Conservation (phyloP, 2,888 invertebrate species). For the Ashinkailepas kermadecensis region DNA sequence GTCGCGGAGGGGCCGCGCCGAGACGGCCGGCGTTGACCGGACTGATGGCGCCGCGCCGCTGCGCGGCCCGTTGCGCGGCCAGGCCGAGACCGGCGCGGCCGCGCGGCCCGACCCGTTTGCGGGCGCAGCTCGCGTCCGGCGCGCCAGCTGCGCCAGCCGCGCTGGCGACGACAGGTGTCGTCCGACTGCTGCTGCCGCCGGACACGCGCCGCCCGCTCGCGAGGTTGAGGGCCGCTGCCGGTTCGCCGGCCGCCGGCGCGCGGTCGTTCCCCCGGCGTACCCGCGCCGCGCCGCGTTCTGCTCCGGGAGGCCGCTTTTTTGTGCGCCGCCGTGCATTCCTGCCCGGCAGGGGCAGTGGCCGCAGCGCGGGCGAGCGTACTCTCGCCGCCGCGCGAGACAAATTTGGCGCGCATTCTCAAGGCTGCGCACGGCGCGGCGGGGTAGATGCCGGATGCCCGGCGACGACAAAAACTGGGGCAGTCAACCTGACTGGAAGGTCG, state of each 20-base stretch:
- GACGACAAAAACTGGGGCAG: constrained; percentile 10
- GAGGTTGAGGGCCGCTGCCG: background rate
- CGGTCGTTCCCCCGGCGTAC: background rate
- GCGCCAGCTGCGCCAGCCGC: too few relatives aligned
- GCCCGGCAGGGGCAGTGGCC: background rate
- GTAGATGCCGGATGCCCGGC: background rate
- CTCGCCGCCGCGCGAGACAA: background rate
- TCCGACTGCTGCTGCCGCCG: too few relatives aligned
- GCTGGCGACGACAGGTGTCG: too few relatives aligned
- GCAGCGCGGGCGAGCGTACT: background rate
- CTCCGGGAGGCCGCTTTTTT: background rate
- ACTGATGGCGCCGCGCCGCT: too few relatives aligned
- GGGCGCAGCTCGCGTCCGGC: too few relatives aligned
- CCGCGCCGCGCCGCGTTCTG: background rate
- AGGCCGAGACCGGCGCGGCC: too few relatives aligned
- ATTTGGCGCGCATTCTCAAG: constrained; percentile 11
- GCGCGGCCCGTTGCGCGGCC: too few relatives aligned
- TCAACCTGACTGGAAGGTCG: constrained; percentile 7
- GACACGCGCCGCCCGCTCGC: background rate
- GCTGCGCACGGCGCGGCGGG: background rate
- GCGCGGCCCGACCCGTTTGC: too few relatives aligned
- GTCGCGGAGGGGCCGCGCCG: too few relatives aligned
- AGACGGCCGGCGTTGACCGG: too few relatives aligned
- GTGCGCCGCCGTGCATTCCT: background rate
- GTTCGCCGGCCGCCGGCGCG: background rate